phyloP scores from a whole-genome alignment of 2,113 vertebrate genomes.

The Varanus komodoensis region DNA sequence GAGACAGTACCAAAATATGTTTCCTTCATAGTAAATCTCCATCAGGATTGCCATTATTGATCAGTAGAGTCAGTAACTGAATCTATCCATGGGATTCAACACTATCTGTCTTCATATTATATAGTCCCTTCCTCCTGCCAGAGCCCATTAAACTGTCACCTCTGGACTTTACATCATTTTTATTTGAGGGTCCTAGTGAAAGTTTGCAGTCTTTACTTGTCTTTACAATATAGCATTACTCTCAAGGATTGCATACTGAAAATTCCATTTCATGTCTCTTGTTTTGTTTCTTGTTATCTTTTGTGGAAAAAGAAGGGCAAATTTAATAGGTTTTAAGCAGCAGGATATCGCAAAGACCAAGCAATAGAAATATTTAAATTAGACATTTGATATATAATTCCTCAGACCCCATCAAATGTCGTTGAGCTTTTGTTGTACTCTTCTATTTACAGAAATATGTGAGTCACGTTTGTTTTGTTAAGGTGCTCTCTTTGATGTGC shows the following conservation, averaged over 20 bases:
- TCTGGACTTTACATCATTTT: conserved; percentile 59
- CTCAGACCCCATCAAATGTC: conserved; percentile 54
- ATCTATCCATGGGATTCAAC: conserved; percentile 56
- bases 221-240: conserved; percentile 61
- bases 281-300: conserved; percentile 58
- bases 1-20: conserved; percentile 50
- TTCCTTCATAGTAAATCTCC: conserved; percentile 56
- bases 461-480: conserved; percentile 55
- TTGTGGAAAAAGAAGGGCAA: conserved; percentile 41
- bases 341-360: conserved; percentile 58
- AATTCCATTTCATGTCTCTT: conserved; percentile 31
- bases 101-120: conserved; percentile 59
- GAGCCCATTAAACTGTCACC: conserved; percentile 62
- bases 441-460: conserved; percentile 59
- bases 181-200: conserved; percentile 50
- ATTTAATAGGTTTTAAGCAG: conserved; percentile 65
- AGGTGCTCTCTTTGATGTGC: conserved; percentile 69
- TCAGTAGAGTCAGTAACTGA: conserved; percentile 59
- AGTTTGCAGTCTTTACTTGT: conserved; percentile 56
- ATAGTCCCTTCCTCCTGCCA: conserved; percentile 52
- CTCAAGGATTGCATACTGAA: conserved; percentile 46
- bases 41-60: conserved; percentile 56
- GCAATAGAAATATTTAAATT: conserved; percentile 72
- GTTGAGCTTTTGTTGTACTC: conserved; percentile 65
- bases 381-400: conserved; percentile 65